Percentiles rank a stretch among this genome's conserved stretches.
Evolutionary conservation across 2,113 vertebrate genomes (phyloP).

Genomic region (Nanorana parkeri): DNA sequence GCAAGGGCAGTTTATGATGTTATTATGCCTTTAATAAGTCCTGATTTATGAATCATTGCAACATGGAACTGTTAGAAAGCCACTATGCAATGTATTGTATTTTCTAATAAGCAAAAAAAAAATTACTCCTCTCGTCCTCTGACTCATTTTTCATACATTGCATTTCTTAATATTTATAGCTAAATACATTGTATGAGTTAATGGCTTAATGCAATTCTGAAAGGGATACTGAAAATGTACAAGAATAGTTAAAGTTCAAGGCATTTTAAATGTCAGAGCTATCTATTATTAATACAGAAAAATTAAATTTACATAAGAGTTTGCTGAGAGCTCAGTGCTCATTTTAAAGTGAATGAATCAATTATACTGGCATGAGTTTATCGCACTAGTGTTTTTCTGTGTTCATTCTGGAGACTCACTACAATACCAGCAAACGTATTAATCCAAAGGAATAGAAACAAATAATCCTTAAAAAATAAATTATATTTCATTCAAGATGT

Average conservation of each 20-base stretch:
- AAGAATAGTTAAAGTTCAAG: slow-evolving; percentile 23
- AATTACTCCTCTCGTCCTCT: not conserved
- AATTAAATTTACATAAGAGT: slow-evolving; percentile 38
- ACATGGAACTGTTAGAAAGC: too few species aligned
- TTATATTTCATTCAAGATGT: too few species aligned
- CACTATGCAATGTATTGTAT: not conserved
- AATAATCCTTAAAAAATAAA: not conserved
- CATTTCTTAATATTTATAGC: slow-evolving; percentile 4
- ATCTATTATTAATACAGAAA: slow-evolving; percentile 23
- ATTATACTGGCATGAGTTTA: slow-evolving; percentile 16
- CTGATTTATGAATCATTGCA: too few species aligned
- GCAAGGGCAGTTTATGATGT: too few species aligned
- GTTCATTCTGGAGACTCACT: not conserved
- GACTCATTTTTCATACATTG: not conserved
- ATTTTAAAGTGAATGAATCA: slow-evolving; percentile 25
- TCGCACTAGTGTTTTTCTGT: not conserved
- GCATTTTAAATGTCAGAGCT: slow-evolving; percentile 41
- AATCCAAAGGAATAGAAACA: not conserved
- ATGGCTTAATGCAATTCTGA: slow-evolving; percentile 15
- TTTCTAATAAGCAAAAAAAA: not conserved
- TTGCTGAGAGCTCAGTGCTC: slow-evolving; percentile 13
- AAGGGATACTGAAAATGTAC: not conserved
- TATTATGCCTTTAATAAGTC: too few species aligned
- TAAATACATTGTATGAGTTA: slow-evolving; percentile 22
- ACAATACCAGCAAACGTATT: not conserved